Evolutionary conservation across 2,888 invertebrate genomes (phyloP), one percentile per base, ranked within the genome.

Genomic region (Anthrax anthrax): DNA sequence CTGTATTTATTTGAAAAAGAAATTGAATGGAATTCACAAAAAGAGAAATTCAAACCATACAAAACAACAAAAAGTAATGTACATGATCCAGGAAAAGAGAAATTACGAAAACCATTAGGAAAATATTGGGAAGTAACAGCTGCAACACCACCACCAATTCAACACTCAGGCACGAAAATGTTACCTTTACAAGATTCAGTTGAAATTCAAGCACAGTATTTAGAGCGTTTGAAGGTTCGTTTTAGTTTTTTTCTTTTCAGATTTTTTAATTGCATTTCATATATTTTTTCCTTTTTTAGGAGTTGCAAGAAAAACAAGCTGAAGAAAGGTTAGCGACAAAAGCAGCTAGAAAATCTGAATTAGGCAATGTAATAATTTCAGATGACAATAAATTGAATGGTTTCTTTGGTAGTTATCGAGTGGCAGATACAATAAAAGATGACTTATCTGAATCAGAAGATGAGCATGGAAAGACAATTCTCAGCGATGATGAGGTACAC

Each of bases 101-200:
- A 60, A 17, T 43, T 47, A 6, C 58, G 66, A 3, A 65, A 61
- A 44, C 27, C 36, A n/a, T 53, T 57, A 34, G 56, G 58, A 2
- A 64, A 60, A 49, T 50, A 61, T 50, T 67, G 68, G 67, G 67
- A 67, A 49, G 50, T 58, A 10, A 67, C 68, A 3, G 66, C 67
- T 3, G 67, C 68, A 1, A 68, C 67, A 10, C 67, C 67, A 13
- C 65, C 66, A 12, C 56, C 58, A 0, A 61, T 68, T 41, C 59
- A 59, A 37, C 58, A 65, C 50, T 57, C 55, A 12, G 58, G 55
- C 14, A 49, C 58, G 0, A 58, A 66, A 44, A 34, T 67, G 40
- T 51, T 67, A 29, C 52, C 61, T 3, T 47, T 67, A 27, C 56
- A 59, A 4, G 65, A 68, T 52, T 67, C 67, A 0, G 61, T 65